A percentile compares a stretch with the other conserved stretches of the same genome.
Evolutionary conservation across 2,888 invertebrate genomes (phyloP).

Genomic region (Poecilobothrus nobilitatus): DNA sequence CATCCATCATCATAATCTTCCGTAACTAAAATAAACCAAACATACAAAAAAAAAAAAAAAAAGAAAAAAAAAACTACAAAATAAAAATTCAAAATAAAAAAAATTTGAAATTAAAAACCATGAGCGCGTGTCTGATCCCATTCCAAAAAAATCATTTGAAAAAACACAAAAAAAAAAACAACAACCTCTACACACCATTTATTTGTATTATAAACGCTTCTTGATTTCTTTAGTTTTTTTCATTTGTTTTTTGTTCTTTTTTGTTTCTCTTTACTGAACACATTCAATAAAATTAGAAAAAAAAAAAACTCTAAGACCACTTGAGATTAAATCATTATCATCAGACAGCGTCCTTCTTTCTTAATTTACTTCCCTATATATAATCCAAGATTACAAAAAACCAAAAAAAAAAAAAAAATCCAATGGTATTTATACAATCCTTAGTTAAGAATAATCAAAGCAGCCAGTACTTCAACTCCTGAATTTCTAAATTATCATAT

Average conservation of each 20-base stretch:
- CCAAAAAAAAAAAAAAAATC: not conserved
- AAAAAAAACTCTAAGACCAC: not conserved
- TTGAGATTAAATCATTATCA: slow-evolving; percentile 6
- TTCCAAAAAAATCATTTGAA: not conserved
- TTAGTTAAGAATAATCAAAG: not conserved
- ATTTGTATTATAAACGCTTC: slow-evolving; percentile 3
- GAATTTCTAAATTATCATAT: not conserved
- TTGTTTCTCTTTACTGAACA: no score
- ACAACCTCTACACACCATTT: not conserved
- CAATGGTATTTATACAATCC: not conserved
- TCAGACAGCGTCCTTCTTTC: not conserved
- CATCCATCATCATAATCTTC: not conserved
- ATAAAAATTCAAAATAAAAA: not conserved
- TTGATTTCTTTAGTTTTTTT: not conserved
- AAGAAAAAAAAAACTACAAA: not conserved
- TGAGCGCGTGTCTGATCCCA: not conserved
- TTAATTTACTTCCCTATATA: not conserved
- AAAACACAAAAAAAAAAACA: not conserved
- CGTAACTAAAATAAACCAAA: not conserved
- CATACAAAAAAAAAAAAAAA: not conserved
- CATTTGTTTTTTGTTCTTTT: no score
- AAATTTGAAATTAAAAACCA: slow-evolving; percentile 1
- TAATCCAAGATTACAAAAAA: not conserved
- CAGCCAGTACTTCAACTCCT: not conserved
- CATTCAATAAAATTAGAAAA: no score